phyloP scores from a whole-genome alignment of 2,888 invertebrate genomes.

The Drosophila putrida region DNA sequence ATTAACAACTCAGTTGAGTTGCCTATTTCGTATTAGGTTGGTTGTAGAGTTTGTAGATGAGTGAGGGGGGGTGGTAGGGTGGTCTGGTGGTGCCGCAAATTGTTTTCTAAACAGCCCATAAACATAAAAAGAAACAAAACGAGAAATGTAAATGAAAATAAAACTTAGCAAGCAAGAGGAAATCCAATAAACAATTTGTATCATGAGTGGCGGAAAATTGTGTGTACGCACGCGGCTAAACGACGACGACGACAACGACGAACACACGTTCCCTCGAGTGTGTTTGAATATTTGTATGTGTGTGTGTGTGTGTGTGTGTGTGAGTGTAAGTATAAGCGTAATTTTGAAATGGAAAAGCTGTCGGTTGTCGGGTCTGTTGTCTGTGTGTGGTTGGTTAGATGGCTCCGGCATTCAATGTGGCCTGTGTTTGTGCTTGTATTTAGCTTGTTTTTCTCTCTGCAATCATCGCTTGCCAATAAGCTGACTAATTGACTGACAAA shows the following conservation, averaged over 20 bases:
- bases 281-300: conserved; percentile 9
- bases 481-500: conserved; percentile 81
- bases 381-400: conserved; percentile 20
- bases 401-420: conserved; percentile 14
- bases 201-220: conserved; percentile 79
- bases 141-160: conserved; percentile 78
- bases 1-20: conserved; percentile 49
- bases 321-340: conserved; percentile 41
- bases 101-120: conserved; percentile 78
- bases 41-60: neutral
- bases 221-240: conserved; percentile 79
- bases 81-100: conserved; percentile 54
- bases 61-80: neutral
- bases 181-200: conserved; percentile 79
- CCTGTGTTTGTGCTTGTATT: conserved; percentile 62
- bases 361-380: conserved; percentile 58
- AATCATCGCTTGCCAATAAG: conserved; percentile 81
- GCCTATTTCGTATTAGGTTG: conserved; percentile 4
- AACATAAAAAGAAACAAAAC: conserved; percentile 78
- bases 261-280: conserved; percentile 22
- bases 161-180: conserved; percentile 74
- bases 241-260: conserved; percentile 40
- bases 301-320: conserved; percentile 8
- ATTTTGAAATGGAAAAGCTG: conserved; percentile 80
- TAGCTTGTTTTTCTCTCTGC: conserved; percentile 76